phyloP scores from a whole-genome alignment of 1,140 invertebrate genomes.

The Melitaea cinxia region DNA sequence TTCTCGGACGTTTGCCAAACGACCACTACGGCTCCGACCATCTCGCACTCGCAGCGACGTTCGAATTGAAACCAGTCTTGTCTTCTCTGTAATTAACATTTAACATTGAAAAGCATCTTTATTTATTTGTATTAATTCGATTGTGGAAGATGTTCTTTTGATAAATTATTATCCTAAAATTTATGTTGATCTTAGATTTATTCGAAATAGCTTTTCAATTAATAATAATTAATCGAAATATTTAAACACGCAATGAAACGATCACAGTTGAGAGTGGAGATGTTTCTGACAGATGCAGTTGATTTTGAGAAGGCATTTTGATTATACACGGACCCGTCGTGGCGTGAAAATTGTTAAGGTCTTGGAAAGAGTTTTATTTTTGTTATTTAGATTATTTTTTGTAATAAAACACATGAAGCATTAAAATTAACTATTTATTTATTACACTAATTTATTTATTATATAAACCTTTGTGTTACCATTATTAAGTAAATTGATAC shows the following conservation, averaged over 20 bases:
- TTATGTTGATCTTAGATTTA: too few species aligned
- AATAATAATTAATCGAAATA: too few species aligned
- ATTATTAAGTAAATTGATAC: too few species aligned
- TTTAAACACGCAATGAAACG: too few species aligned
- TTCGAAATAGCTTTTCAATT: too few species aligned
- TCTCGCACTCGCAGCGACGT: conserved; percentile 84
- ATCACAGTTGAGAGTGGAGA: too few species aligned
- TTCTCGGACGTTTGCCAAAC: conserved; percentile 88
- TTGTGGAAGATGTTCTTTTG: too few species aligned
- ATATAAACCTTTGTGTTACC: not conserved
- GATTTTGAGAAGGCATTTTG: not conserved
- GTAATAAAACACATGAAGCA: not conserved
- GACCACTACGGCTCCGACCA: conserved; percentile 89
- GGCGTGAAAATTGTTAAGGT: not conserved
- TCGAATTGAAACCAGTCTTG: conserved; percentile 46
- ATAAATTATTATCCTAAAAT: too few species aligned
- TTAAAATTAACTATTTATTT: not conserved
- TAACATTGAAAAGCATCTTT: too few species aligned
- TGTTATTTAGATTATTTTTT: not conserved
- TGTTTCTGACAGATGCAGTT: not conserved
- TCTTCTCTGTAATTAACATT: conserved; percentile 19
- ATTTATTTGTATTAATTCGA: too few species aligned
- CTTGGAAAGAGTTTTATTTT: not conserved
- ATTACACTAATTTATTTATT: not conserved
- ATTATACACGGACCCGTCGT: not conserved